Conservation (phyloP, 2,888 invertebrate species). For the Ypsolopha scabrella region DNA sequence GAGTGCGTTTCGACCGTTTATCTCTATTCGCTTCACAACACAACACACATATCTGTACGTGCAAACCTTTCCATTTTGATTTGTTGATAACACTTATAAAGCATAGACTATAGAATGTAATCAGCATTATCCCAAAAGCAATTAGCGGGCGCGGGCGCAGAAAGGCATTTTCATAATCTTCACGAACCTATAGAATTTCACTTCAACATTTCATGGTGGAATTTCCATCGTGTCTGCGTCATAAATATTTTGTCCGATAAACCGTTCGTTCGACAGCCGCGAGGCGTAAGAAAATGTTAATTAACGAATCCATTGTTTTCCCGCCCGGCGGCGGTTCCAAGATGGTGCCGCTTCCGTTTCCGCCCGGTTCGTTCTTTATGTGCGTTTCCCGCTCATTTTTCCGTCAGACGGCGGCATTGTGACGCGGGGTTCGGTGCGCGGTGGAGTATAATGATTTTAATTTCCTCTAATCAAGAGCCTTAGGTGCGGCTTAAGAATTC, state of each 20-base stretch:
- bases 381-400: constrained; percentile 66
- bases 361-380: constrained; percentile 66
- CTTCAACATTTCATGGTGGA: constrained; percentile 51
- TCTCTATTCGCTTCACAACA: constrained; percentile 25
- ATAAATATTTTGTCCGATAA: constrained; percentile 71
- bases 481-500: constrained; percentile 68
- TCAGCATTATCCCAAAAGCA: constrained; percentile 12
- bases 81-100: background rate
- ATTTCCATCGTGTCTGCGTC: constrained; percentile 59
- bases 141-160: constrained; percentile 16
- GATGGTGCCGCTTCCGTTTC: constrained; percentile 71
- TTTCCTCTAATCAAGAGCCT: constrained; percentile 71
- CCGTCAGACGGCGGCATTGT: constrained; percentile 56
- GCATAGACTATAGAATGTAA: background rate
- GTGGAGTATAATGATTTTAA: constrained; percentile 68
- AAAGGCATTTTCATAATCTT: constrained; percentile 25
- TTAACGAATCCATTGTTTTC: constrained; percentile 82
- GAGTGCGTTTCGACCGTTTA: constrained; percentile 17
- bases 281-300: constrained; percentile 81
- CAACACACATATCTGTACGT: constrained; percentile 1
- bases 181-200: constrained; percentile 31
- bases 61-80: background rate
- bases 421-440: constrained; percentile 39
- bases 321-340: constrained; percentile 70
- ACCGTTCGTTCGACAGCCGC: constrained; percentile 71